Evolutionary conservation across 2,797 vertebrate genomes (phyloP).

Genomic region (Staurois parvus): DNA sequence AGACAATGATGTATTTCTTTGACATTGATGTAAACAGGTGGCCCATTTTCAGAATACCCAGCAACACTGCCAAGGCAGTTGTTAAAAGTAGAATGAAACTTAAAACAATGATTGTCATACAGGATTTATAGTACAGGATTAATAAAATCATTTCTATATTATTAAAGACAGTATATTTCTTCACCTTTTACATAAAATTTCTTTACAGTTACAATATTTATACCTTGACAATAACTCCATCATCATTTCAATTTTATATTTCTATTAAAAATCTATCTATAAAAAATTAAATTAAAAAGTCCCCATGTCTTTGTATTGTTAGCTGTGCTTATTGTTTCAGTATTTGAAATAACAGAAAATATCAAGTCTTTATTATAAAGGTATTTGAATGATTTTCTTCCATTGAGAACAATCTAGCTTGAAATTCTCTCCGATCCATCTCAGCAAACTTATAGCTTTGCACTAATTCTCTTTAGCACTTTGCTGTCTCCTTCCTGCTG

Average conservation of each 20-base stretch:
- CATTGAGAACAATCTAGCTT: not conserved
- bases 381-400: conserved; percentile 21
- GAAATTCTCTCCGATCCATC: not conserved
- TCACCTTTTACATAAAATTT: not conserved
- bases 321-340: conserved; percentile 8
- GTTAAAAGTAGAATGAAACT: too few relatives aligned
- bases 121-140: not conserved
- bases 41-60: too few relatives aligned
- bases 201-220: not conserved
- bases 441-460: conserved; percentile 65
- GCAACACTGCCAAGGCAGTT: too few relatives aligned
- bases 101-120: not conserved
- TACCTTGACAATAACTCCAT: not conserved
- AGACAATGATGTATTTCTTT: not conserved
- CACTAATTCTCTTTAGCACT: conserved; percentile 19
- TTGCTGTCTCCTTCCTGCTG: conserved; percentile 26
- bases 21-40: too few relatives aligned
- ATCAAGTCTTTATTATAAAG: conserved; percentile 30
- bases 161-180: too few relatives aligned
- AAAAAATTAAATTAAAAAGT: conserved; percentile 35
- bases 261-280: conserved; percentile 17
- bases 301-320: not conserved
- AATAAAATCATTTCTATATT: not conserved
- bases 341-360: conserved; percentile 26
- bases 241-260: conserved; percentile 8